Evolutionary conservation across 2,888 invertebrate species (phyloP).

Genomic region (Dasysyrphus albostriatus): DNA sequence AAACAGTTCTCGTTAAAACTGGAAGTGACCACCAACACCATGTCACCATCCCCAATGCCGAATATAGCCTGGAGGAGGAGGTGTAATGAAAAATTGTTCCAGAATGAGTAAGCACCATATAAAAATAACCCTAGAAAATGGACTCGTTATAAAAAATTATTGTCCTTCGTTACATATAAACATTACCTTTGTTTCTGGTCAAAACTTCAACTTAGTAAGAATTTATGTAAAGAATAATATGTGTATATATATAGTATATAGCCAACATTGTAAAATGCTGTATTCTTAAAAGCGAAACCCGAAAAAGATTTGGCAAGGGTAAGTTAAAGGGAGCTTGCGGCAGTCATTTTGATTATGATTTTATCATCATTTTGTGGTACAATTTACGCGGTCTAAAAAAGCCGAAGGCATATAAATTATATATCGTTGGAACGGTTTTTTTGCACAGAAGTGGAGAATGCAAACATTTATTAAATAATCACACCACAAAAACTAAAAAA

Average conservation of each 20-base stretch:
- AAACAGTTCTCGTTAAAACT: not conserved
- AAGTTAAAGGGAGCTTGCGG: not conserved
- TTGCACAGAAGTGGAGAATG: no score
- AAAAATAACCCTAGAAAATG: constrained; percentile 31
- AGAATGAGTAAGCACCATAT: constrained; percentile 26
- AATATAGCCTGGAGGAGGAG: not conserved
- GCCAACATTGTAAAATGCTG: not conserved
- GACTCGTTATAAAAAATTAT: constrained; percentile 56
- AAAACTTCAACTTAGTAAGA: not conserved
- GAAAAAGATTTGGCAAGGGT: not conserved
- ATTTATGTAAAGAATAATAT: not conserved
- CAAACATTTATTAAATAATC: no score
- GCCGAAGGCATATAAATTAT: no score
- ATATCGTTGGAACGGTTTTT: no score
- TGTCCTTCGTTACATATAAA: constrained; percentile 35
- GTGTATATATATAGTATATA: not conserved
- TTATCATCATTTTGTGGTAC: no score
- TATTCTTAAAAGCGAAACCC: not conserved
- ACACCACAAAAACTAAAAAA: no score
- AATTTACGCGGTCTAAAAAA: no score
- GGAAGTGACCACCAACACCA: not conserved
- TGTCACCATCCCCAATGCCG: not conserved
- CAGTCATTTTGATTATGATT: not conserved
- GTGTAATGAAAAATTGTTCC: constrained; percentile 47
- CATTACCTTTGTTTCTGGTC: constrained; percentile 48